Percentiles rank a stretch among this genome's conserved stretches.
Evolutionary conservation across 1,140 invertebrate species (phyloP).

Genomic region (Tetramorium simillimum): DNA sequence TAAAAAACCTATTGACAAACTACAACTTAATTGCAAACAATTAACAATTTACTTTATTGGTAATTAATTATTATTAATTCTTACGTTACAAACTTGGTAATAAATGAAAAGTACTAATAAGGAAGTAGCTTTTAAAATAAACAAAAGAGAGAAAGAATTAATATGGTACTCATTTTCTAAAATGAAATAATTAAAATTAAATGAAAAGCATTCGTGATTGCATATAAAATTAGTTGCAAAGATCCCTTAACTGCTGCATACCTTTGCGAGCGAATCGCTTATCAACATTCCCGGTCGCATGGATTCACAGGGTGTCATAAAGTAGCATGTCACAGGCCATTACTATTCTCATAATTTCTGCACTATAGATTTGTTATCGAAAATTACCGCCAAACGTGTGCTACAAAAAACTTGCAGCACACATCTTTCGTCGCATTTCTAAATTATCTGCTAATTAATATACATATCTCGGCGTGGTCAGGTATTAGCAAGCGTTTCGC

Average conservation of each 20-base stretch:
- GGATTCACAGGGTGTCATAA: background rate
- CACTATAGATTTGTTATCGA: slow-evolving; percentile 26
- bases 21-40: background rate
- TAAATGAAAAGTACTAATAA: background rate
- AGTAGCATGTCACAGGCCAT: slow-evolving; percentile 17
- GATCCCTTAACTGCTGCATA: background rate
- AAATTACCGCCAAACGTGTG: slow-evolving; percentile 28
- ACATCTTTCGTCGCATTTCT: slow-evolving; percentile 37
- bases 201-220: background rate
- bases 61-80: background rate
- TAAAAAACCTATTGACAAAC: background rate
- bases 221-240: slow-evolving; percentile 18
- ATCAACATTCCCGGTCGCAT: slow-evolving; percentile 7
- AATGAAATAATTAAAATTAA: slow-evolving; percentile 18
- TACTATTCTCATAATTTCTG: slow-evolving; percentile 43
- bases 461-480: background rate
- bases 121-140: background rate
- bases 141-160: background rate
- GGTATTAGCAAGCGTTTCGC: background rate
- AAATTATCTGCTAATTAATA: slow-evolving; percentile 54
- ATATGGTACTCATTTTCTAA: background rate
- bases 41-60: background rate
- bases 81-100: background rate
- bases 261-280: background rate
- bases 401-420: slow-evolving; percentile 13